Evolutionary conservation across 2,888 invertebrate species (phyloP).

Genomic region (Leucophenga montana): DNA sequence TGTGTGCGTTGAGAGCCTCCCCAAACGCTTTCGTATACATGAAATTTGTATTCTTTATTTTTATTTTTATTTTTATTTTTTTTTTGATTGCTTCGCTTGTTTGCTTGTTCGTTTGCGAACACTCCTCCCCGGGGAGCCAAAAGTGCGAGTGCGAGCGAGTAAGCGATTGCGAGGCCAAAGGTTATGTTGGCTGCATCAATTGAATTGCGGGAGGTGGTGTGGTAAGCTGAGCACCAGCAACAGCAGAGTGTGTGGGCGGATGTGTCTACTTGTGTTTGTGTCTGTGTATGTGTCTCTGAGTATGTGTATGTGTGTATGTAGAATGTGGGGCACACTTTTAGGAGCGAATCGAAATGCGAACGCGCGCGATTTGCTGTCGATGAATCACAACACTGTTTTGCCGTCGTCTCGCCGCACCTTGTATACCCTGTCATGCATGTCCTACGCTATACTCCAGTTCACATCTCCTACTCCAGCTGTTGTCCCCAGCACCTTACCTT

Average conservation of each 20-base stretch:
- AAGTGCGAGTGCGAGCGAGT: background rate
- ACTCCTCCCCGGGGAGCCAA: conserved; percentile 12
- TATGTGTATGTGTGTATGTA: background rate
- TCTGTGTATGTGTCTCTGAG: background rate
- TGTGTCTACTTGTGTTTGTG: background rate
- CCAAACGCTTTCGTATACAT: conserved; percentile 20
- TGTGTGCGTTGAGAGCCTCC: conserved; percentile 3
- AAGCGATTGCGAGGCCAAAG: conserved; percentile 12
- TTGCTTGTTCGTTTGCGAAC: background rate
- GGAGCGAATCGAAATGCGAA: conserved; percentile 28
- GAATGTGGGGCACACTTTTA: conserved; percentile 9
- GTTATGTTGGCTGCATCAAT: conserved; percentile 9
- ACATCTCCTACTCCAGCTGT: background rate
- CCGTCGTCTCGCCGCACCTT: too few species aligned
- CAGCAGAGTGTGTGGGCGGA: background rate
- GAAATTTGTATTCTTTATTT: background rate
- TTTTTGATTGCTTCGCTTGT: background rate
- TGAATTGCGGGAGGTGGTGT: background rate
- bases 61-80: background rate
- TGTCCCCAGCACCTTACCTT: background rate
- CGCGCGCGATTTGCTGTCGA: conserved; percentile 24
- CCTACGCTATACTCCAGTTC: too few species aligned
- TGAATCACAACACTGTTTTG: conserved; percentile 1
- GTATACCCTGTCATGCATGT: too few species aligned
- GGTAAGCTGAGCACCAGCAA: background rate